Evolutionary conservation across 2,113 vertebrate species (phyloP).

Genomic region (Silurus glanis): DNA sequence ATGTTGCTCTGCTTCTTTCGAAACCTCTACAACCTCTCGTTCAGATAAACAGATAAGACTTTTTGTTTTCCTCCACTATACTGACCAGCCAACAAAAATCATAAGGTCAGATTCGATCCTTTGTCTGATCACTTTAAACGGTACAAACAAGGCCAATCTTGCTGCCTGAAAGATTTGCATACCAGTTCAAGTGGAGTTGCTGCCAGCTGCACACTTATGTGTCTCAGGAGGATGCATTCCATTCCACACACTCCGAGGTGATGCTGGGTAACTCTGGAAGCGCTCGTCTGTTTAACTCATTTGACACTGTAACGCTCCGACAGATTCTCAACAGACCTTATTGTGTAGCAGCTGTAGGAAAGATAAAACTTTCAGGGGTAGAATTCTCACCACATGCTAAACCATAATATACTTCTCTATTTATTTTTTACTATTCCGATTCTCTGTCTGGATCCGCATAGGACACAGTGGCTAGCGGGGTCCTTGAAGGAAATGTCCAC

Average conservation of each 20-base stretch:
- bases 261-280: conserved; percentile 44
- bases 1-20: conserved; percentile 30
- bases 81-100: not conserved
- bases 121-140: not conserved
- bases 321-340: conserved; percentile 27
- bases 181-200: conserved; percentile 20
- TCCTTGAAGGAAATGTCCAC: not conserved
- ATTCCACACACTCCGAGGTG: conserved; percentile 31
- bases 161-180: conserved; percentile 20
- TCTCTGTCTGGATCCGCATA: not conserved
- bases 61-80: not conserved
- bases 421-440: not conserved
- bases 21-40: not conserved
- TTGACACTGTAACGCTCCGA: conserved; percentile 33
- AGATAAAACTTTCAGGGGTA: conserved; percentile 8
- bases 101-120: conserved; percentile 21
- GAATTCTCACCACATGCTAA: not conserved
- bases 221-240: conserved; percentile 47
- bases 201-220: conserved; percentile 36
- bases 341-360: conserved; percentile 37
- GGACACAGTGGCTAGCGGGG: not conserved
- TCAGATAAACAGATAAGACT: conserved; percentile 20
- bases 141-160: conserved; percentile 29
- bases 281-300: conserved; percentile 48
- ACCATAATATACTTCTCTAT: not conserved